Evolutionary conservation across 2,113 vertebrate species (phyloP).

Genomic region (Penelope pileata): DNA sequence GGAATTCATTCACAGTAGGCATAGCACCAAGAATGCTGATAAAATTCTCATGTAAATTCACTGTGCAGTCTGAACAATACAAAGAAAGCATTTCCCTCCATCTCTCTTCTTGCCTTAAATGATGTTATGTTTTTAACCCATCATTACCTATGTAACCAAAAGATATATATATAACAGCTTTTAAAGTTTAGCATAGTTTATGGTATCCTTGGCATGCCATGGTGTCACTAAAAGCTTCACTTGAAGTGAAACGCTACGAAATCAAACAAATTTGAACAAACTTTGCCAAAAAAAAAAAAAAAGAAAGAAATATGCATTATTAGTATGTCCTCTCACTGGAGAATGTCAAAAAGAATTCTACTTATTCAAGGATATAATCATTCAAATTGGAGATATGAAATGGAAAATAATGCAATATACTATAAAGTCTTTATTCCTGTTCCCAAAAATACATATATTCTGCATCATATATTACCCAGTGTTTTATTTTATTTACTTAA

Average conservation of each 20-base stretch:
- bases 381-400: background rate
- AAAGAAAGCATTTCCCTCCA: background rate
- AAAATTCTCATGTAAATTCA: constrained; percentile 57
- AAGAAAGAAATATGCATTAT: background rate
- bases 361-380: background rate
- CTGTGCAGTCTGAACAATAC: background rate
- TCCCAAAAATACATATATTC: background rate
- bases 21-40: constrained; percentile 29
- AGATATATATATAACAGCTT: background rate
- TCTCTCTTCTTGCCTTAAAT: background rate
- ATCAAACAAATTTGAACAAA: background rate
- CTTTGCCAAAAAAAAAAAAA: background rate
- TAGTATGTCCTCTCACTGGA: background rate
- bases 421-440: background rate
- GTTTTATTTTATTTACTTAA: background rate
- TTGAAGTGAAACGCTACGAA: background rate
- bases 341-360: background rate
- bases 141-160: background rate
- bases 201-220: background rate
- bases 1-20: constrained; percentile 16
- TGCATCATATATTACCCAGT: background rate
- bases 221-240: background rate
- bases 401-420: background rate
- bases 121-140: constrained; percentile 14
- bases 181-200: background rate